These are phyloP conservation scores for Enteromius viviparus DNA, from an alignment of 2,797 vertebrate genomes.

Conservation along the genomic window DNA sequence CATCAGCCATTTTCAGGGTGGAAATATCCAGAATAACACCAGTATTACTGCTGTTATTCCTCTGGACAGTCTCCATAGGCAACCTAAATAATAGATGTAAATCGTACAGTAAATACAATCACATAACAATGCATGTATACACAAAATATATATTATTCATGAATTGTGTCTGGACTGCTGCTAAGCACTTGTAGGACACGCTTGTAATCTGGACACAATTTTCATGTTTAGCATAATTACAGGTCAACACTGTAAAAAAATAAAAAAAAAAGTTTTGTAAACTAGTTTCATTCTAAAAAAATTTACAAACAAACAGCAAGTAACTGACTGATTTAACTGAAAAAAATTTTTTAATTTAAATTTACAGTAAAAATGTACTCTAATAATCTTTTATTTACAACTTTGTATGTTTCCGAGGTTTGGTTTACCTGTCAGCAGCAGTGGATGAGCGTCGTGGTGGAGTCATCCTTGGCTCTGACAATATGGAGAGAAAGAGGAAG, in stretches of 20 bases:
- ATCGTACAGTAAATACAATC: not conserved
- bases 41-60: slow-evolving; percentile 79
- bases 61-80: slow-evolving; percentile 70
- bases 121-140: slow-evolving; percentile 1
- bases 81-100: slow-evolving; percentile 59
- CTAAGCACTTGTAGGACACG: not conserved
- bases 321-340: not conserved
- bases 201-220: not conserved
- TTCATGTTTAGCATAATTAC: not conserved
- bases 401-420: not conserved
- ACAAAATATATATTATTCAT: slow-evolving; percentile 10
- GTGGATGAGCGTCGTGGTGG: slow-evolving; percentile 69
- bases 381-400: not conserved
- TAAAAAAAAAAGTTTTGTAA: not conserved
- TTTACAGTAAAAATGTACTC: not conserved
- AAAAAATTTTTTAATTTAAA: not conserved
- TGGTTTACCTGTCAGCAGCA: slow-evolving; percentile 76
- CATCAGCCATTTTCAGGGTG: slow-evolving; percentile 85
- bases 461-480: slow-evolving; percentile 74
- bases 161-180: not conserved
- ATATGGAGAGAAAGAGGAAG: slow-evolving; percentile 28
- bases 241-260: not conserved
- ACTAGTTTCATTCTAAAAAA: not conserved
- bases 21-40: slow-evolving; percentile 86
- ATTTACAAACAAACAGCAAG: not conserved